A percentile compares a stretch with the other conserved stretches of the same genome.
These are phyloP conservation scores for Ornithoptera alexandrae DNA, from an alignment of 2,888 invertebrate genomes.

Conservation along the genomic window DNA sequence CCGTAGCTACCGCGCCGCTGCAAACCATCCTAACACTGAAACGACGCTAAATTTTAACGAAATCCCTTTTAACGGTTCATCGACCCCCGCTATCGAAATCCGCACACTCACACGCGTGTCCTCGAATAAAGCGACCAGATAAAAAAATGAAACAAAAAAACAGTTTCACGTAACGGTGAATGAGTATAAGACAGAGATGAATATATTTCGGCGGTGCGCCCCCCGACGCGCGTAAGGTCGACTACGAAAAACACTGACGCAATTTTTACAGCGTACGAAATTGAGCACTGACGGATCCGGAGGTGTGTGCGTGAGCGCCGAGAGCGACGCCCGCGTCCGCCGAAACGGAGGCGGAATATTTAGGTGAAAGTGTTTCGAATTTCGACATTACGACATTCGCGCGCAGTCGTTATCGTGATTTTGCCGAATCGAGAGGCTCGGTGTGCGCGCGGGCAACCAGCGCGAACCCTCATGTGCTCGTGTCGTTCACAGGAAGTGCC, in stretches of 20 bases:
- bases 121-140: slow-evolving; percentile 58
- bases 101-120: slow-evolving; percentile 74
- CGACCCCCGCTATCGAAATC: slow-evolving; percentile 78
- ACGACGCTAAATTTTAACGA: slow-evolving; percentile 62
- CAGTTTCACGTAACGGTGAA: slow-evolving; percentile 63
- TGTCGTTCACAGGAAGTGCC: slow-evolving; percentile 63
- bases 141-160: slow-evolving; percentile 75
- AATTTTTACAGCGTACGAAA: slow-evolving; percentile 79
- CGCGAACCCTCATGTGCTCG: slow-evolving; percentile 51
- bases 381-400: slow-evolving; percentile 80
- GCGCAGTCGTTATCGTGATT: slow-evolving; percentile 81
- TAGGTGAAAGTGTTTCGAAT: slow-evolving; percentile 81
- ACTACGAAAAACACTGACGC: slow-evolving; percentile 78
- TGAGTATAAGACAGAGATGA: slow-evolving; percentile 75
- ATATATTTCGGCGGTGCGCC: slow-evolving; percentile 72
- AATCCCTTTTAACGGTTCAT: slow-evolving; percentile 75
- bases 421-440: slow-evolving; percentile 79
- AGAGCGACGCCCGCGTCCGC: slow-evolving; percentile 80
- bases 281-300: slow-evolving; percentile 66
- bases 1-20: slow-evolving; percentile 45
- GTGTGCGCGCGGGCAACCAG: slow-evolving; percentile 55
- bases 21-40: slow-evolving; percentile 61
- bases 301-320: slow-evolving; percentile 77
- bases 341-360: slow-evolving; percentile 80
- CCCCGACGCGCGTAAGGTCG: slow-evolving; percentile 65